Percentiles rank a stretch among this genome's conserved stretches.
These are phyloP conservation scores for Melanotaenia pygmaea DNA, from an alignment of 2,797 vertebrate species.

Conservation along the genomic window DNA sequence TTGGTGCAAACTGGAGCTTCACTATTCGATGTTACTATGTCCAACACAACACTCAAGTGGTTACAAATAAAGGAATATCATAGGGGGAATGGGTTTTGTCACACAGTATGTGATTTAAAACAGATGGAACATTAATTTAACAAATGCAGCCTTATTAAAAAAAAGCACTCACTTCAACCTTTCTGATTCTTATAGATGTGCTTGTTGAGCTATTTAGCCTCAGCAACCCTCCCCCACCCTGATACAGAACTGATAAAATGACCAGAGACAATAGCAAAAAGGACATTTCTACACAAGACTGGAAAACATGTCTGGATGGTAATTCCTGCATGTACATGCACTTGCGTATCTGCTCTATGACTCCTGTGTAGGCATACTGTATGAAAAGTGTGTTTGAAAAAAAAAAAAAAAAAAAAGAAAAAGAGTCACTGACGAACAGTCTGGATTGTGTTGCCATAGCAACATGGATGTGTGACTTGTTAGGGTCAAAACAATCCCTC, in stretches of 20 bases:
- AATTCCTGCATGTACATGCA: neutral
- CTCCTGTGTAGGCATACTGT: neutral
- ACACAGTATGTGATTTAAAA: neutral
- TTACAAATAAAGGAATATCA: neutral
- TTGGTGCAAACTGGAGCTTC: neutral
- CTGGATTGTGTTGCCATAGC: constrained; percentile 65
- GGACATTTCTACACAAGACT: neutral
- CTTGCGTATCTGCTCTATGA: constrained; percentile 5
- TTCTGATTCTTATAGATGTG: constrained; percentile 14
- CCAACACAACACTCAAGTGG: neutral
- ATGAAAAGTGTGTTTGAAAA: constrained; percentile 2
- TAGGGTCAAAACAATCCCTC: constrained; percentile 55
- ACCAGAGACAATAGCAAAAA: constrained; percentile 5
- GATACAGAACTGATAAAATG: constrained; percentile 21
- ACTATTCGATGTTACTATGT: no score
- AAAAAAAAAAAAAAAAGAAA: no score
- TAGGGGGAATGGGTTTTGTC: neutral
- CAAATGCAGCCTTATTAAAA: neutral
- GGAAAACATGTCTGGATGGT: constrained; percentile 5
- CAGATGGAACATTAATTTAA: neutral
- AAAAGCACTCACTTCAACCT: constrained; percentile 1
- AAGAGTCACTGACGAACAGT: constrained; percentile 7
- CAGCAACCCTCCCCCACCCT: constrained; percentile 5
- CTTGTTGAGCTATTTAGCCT: constrained; percentile 27
- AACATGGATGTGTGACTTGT: constrained; percentile 56